phyloP scores from a whole-genome alignment of 2,888 invertebrate species.

The Sinodicranocentrus sp. region DNA sequence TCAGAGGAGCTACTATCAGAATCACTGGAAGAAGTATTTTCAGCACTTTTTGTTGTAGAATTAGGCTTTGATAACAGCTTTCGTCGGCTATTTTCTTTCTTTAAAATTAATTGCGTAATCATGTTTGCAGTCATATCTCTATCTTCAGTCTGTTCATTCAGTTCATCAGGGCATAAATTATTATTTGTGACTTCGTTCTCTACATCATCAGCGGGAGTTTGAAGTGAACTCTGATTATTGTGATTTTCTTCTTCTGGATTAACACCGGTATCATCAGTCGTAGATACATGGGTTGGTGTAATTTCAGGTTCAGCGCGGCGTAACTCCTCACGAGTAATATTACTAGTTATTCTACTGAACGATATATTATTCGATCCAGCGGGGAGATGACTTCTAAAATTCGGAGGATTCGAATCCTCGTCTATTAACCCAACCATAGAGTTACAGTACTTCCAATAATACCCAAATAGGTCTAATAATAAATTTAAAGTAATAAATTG shows the following conservation, averaged over 20 bases:
- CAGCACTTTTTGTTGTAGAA: not conserved
- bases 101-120: constrained; percentile 72
- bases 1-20: constrained; percentile 24
- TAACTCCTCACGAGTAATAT: no score
- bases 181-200: constrained; percentile 8
- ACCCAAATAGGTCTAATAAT: no score
- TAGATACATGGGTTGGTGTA: not conserved
- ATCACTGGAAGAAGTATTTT: not conserved
- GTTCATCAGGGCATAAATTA: not conserved
- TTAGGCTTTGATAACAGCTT: not conserved
- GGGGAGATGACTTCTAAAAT: constrained; percentile 41
- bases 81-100: constrained; percentile 62
- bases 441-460: no score
- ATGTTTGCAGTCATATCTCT: constrained; percentile 65
- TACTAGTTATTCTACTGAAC: not conserved
- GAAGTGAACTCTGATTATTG: no score
- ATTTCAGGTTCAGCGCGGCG: not conserved
- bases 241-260: no score
- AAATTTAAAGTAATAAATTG: no score
- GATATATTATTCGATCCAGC: not conserved
- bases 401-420: constrained; percentile 62
- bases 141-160: constrained; percentile 41
- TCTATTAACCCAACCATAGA: no score
- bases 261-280: not conserved
- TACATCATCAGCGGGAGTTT: not conserved